Percentiles rank a stretch among this genome's conserved stretches.
Conservation (phyloP, 1,140 invertebrate species). For the Drosophila kikkawai region DNA sequence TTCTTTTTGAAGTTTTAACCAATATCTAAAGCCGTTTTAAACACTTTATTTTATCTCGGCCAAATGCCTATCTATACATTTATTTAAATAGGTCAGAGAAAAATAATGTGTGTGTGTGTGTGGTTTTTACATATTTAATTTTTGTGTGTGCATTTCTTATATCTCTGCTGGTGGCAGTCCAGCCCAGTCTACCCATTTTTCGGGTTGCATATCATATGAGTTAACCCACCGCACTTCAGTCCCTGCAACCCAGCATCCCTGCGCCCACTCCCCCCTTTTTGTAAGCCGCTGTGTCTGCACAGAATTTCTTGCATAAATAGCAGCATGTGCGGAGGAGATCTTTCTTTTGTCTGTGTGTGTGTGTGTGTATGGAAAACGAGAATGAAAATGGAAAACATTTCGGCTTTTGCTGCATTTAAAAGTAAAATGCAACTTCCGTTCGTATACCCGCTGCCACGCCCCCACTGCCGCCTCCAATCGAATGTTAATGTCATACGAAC, state of each 20-base stretch:
- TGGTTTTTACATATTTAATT: slow-evolving; percentile 11
- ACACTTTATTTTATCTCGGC: background rate
- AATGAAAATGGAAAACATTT: slow-evolving; percentile 39
- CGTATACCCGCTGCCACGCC: slow-evolving; percentile 5
- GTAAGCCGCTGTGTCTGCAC: slow-evolving; percentile 68
- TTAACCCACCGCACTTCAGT: slow-evolving; percentile 28
- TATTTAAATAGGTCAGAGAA: slow-evolving; percentile 6
- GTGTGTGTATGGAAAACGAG: slow-evolving; percentile 8
- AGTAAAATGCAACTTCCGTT: slow-evolving; percentile 66
- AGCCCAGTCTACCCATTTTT: slow-evolving; percentile 20
- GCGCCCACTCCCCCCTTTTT: slow-evolving; percentile 11
- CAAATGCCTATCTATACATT: background rate
- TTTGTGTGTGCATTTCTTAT: slow-evolving; percentile 27
- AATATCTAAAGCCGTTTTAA: background rate
- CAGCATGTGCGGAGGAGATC: slow-evolving; percentile 61
- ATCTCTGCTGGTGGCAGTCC: slow-evolving; percentile 22
- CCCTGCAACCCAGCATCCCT: background rate
- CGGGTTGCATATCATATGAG: slow-evolving; percentile 64
- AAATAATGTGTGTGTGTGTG: background rate
- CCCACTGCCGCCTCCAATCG: slow-evolving; percentile 29
- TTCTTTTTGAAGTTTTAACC: background rate
- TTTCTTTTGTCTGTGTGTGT: slow-evolving; percentile 14
- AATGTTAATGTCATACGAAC: slow-evolving; percentile 57
- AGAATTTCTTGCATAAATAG: slow-evolving; percentile 78
- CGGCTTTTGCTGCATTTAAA: slow-evolving; percentile 57